These are phyloP conservation scores for Agriotes lineatus DNA, from an alignment of 2,888 invertebrate species.

Conservation along the genomic window DNA sequence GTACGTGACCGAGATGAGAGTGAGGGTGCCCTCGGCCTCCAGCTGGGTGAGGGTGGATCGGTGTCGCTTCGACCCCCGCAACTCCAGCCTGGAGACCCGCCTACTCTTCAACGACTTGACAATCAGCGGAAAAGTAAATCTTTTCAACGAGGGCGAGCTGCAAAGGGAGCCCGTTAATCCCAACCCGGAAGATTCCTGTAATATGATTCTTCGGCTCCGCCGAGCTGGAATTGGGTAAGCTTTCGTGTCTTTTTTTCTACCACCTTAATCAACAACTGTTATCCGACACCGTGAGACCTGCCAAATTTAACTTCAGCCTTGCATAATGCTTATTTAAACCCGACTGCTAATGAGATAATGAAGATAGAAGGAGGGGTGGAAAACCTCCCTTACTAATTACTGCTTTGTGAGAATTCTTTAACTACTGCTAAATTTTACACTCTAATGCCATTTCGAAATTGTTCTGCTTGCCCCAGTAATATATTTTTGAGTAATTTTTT, in stretches of 20 bases:
- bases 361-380: neutral
- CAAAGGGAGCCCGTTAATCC: constrained; percentile 64
- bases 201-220: constrained; percentile 82
- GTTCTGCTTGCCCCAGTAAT: too few relatives aligned
- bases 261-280: constrained; percentile 13
- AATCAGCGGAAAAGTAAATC: constrained; percentile 81
- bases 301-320: neutral
- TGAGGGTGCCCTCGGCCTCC: constrained; percentile 75
- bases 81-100: constrained; percentile 81
- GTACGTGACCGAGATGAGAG: constrained; percentile 78
- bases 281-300: neutral
- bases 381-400: neutral
- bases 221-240: constrained; percentile 80
- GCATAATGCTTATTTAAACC: neutral
- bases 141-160: constrained; percentile 66
- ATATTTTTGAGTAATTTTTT: too few relatives aligned
- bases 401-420: neutral
- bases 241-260: constrained; percentile 48
- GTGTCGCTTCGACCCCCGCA: constrained; percentile 81
- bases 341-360: neutral
- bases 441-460: too few relatives aligned
- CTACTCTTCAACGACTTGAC: constrained; percentile 84
- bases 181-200: constrained; percentile 71
- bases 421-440: neutral
- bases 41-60: constrained; percentile 79